Evolutionary conservation across 2,113 vertebrate genomes (phyloP).

Genomic region (Oryctolagus cuniculus): DNA sequence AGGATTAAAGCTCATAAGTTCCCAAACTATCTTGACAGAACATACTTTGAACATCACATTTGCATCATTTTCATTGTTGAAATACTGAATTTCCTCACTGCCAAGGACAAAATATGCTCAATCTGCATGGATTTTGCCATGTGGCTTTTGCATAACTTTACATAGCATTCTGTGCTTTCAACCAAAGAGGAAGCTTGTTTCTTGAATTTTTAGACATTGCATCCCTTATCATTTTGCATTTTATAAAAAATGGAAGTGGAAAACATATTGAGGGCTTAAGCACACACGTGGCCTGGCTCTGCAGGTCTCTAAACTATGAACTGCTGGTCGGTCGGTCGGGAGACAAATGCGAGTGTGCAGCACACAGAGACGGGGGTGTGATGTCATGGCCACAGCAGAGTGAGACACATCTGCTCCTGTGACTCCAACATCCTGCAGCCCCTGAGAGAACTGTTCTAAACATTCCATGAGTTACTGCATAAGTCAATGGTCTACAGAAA

Average conservation of each 20-base stretch:
- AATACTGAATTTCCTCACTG: constrained; percentile 12
- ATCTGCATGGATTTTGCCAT: neutral
- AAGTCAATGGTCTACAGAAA: neutral
- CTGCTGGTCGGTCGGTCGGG: neutral
- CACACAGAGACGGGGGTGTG: neutral
- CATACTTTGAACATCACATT: constrained; percentile 18
- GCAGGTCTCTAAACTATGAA: neutral
- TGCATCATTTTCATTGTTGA: neutral
- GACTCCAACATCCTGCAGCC: too few relatives aligned
- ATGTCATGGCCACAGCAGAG: neutral
- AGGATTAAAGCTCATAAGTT: constrained; percentile 66
- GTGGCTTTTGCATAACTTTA: neutral
- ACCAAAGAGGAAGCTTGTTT: neutral
- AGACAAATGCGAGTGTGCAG: neutral
- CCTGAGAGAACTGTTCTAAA: neutral
- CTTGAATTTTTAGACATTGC: neutral
- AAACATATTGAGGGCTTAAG: neutral
- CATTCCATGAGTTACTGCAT: neutral
- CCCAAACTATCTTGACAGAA: neutral
- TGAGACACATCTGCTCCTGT: too few relatives aligned
- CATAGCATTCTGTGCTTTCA: neutral
- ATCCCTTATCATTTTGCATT: neutral
- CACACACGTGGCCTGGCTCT: neutral
- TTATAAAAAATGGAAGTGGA: neutral
- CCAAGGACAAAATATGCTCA: neutral